phyloP scores from a whole-genome alignment of 2,113 vertebrate genomes.

The Charadrius vociferus region DNA sequence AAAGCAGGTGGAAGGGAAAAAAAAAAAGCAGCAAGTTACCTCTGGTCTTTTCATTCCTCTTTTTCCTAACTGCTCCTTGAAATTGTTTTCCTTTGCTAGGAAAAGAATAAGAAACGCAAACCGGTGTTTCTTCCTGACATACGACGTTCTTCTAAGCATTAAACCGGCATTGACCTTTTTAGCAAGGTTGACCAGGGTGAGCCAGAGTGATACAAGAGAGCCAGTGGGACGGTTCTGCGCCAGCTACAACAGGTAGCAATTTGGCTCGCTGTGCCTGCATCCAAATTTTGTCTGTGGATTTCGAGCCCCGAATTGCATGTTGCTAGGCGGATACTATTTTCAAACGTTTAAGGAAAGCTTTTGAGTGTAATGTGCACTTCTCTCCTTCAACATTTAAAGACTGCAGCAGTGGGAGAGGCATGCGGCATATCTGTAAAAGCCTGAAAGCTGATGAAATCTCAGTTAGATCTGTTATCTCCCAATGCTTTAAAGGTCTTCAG shows the following conservation, averaged over 20 bases:
- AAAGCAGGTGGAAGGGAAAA: not conserved
- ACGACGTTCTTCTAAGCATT: not conserved
- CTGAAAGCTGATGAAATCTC: constrained; percentile 79
- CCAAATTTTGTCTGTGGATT: not conserved
- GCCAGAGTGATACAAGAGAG: not conserved
- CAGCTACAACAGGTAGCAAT: constrained; percentile 6
- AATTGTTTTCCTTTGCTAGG: not conserved
- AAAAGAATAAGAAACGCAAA: not conserved
- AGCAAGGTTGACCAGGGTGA: not conserved
- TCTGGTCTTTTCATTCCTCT: not conserved
- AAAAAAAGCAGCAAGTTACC: not conserved
- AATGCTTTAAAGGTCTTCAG: constrained; percentile 79
- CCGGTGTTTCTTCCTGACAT: not conserved
- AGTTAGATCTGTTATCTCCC: constrained; percentile 81
- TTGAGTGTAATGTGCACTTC: constrained; percentile 60
- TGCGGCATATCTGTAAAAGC: constrained; percentile 58
- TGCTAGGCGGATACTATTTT: constrained; percentile 38
- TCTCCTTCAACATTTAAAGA: constrained; percentile 70
- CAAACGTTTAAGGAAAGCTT: constrained; percentile 63
- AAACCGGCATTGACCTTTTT: not conserved
- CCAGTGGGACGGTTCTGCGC: not conserved
- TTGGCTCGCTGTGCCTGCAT: constrained; percentile 11
- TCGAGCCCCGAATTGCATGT: not conserved
- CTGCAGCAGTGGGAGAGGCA: constrained; percentile 57
- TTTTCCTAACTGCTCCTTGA: not conserved